These are phyloP conservation scores for Burhinus bistriatus DNA, from an alignment of 2,113 vertebrate genomes.

Conservation along the genomic window DNA sequence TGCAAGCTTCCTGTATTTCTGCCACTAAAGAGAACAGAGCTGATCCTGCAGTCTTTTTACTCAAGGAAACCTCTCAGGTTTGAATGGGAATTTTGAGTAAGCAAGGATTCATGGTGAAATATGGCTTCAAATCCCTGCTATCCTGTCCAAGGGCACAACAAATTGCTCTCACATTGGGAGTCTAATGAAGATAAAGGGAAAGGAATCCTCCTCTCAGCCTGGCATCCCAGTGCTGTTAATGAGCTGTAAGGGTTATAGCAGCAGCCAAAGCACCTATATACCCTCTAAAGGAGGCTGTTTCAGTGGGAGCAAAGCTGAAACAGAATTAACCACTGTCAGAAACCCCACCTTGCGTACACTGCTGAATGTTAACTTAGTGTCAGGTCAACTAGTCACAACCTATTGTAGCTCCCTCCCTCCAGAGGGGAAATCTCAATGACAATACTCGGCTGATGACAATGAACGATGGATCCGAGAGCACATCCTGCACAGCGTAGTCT, in stretches of 20 bases:
- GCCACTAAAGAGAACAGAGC: neutral
- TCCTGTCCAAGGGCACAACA: slow-evolving; percentile 37
- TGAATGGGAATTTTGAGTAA: neutral
- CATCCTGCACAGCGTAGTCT: neutral
- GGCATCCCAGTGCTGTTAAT: slow-evolving; percentile 8
- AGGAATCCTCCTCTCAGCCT: slow-evolving; percentile 56
- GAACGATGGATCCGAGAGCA: neutral
- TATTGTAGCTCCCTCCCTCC: neutral
- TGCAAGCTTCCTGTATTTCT: neutral
- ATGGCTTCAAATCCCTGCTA: neutral
- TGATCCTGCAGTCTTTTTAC: neutral
- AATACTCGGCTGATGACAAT: neutral
- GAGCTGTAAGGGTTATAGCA: slow-evolving; percentile 4
- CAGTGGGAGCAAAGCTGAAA: neutral
- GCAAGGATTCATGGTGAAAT: neutral
- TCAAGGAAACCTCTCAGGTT: neutral
- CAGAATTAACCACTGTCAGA: neutral
- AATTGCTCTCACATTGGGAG: slow-evolving; percentile 7
- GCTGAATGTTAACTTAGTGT: neutral
- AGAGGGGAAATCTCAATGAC: neutral
- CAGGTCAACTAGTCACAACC: neutral
- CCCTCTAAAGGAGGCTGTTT: neutral
- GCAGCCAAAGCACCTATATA: neutral
- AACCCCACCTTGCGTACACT: neutral
- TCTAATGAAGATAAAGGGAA: slow-evolving; percentile 20